phyloP scores from a whole-genome alignment of 2,797 vertebrate species.

The Meda fulgida region DNA sequence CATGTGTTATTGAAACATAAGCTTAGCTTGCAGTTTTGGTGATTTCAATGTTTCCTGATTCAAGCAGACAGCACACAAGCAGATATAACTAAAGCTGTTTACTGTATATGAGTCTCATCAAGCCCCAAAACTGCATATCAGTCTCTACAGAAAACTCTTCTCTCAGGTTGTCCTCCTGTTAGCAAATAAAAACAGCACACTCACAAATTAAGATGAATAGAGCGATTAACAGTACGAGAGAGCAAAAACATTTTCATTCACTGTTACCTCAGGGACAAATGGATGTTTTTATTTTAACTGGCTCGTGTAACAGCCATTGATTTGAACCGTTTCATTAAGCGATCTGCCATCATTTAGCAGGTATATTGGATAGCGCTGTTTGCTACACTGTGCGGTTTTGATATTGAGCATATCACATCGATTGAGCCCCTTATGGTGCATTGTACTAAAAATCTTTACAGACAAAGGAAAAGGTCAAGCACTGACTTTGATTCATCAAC shows the following conservation, averaged over 20 bases:
- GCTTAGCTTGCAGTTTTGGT: background rate
- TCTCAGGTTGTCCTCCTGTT: constrained; percentile 8
- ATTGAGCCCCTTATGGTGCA: constrained; percentile 32
- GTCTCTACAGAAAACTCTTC: constrained; percentile 13
- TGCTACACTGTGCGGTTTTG: background rate
- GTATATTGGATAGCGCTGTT: constrained; percentile 1
- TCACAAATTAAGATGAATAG: constrained; percentile 41
- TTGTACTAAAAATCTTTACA: constrained; percentile 47
- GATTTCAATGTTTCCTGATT: constrained; percentile 10
- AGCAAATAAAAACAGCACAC: constrained; percentile 34
- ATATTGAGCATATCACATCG: constrained; percentile 38
- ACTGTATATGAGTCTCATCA: background rate
- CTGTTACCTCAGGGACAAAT: constrained; percentile 37
- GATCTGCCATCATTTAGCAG: constrained; percentile 28
- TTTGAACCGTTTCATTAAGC: constrained; percentile 45
- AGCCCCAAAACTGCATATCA: background rate
- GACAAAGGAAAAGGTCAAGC: constrained; percentile 42
- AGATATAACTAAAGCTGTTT: constrained; percentile 9
- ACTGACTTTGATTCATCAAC: background rate
- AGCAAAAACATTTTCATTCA: constrained; percentile 34
- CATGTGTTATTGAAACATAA: background rate
- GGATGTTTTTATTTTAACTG: constrained; percentile 45
- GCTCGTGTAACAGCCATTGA: constrained; percentile 42
- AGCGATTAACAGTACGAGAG: constrained; percentile 20
- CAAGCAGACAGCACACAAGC: background rate